Evolutionary conservation across 2,113 vertebrate species (phyloP).

Genomic region (Hypocryptadius cinnamomeus): DNA sequence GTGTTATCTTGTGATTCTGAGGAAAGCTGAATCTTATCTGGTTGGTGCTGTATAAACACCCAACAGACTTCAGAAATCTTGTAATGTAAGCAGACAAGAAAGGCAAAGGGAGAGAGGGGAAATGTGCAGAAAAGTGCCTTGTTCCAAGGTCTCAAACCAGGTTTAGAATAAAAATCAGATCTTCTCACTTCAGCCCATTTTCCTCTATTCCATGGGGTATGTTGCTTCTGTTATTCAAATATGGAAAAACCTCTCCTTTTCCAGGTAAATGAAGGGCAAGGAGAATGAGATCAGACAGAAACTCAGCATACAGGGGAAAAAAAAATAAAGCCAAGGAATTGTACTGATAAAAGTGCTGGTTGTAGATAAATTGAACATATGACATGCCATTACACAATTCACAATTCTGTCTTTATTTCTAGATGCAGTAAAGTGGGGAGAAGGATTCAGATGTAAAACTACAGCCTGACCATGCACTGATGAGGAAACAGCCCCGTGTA

Average conservation of each 20-base stretch:
- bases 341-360: not conserved
- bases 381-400: not conserved
- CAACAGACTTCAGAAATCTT: not conserved
- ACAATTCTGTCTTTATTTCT: not conserved
- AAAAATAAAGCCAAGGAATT: not conserved
- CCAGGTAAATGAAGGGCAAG: not conserved
- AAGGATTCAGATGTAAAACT: not conserved
- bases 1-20: not conserved
- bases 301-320: not conserved
- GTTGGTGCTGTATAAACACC: not conserved
- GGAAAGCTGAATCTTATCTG: not conserved
- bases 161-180: not conserved
- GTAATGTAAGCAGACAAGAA: not conserved
- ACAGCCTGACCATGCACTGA: not conserved
- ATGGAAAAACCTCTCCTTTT: not conserved
- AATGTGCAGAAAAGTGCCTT: not conserved
- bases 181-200: not conserved
- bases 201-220: not conserved
- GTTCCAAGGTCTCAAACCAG: not conserved
- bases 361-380: not conserved
- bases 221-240: not conserved
- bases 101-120: not conserved
- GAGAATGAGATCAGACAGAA: not conserved
- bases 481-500: not conserved
- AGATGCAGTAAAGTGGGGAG: slow-evolving; percentile 34